Evolutionary conservation across 2,888 invertebrate genomes (phyloP), one percentile per base, ranked within the genome.

Genomic region (Deroplatys truncata): DNA sequence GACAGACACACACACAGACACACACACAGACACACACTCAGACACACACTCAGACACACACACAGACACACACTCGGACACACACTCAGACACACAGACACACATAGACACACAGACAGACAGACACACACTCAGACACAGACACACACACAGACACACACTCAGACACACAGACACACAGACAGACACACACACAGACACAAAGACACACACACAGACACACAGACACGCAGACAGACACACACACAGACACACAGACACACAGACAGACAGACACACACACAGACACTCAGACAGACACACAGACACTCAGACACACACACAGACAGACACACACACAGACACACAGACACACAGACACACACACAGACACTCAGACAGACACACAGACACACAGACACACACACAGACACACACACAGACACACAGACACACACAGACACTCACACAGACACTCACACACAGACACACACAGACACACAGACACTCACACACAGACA

Each of bases 251-350:
- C 82, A 82, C 16, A 82, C n/a, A n/a, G n/a, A n/a, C n/a, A n/a
- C n/a, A n/a, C n/a, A n/a, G n/a, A n/a, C n/a, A n/a, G n/a, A 5
- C 89, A 56, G 85, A 89, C 89, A 86, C 29, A 72, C 82, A 20
- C 16, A 82, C 89, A 25, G 29, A 89, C 72, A 87, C 85, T n/a
- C 85, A n/a, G 29, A 89, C 89, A 13, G 87, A 28, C 31, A 25
- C 28, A 86, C 43, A 16, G 28, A 43, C 28, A 31, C 29, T 29
- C n/a, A 29, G 25, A n/a, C 82, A 82, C 82, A 82, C 16, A 82
- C 82, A 82, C 82, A 82, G 16, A 20, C 16, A 82, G n/a, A n/a
- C n/a, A n/a, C n/a, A n/a, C n/a, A n/a, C n/a, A n/a, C n/a, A n/a
- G n/a, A n/a, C n/a, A n/a, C n/a, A n/a, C n/a, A n/a, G n/a, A n/a